Evolutionary conservation across 35 echinoderm and acorn worm genomes (phyloP).

Genomic region (Anneissia japonica): DNA sequence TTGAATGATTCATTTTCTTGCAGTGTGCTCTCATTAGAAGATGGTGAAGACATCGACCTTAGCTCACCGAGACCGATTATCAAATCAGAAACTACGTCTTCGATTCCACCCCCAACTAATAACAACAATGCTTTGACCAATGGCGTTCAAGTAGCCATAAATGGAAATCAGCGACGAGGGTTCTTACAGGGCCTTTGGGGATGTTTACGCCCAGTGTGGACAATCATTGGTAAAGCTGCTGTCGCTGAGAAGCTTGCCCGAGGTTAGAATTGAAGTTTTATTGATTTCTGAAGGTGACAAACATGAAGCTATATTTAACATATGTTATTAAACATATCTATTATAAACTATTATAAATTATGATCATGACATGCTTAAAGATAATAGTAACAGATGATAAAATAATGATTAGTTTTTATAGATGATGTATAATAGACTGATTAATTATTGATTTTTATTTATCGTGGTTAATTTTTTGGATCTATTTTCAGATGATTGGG

Average conservation of each 20-base stretch:
- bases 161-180: constrained; percentile 62
- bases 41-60: constrained; percentile 79
- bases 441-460: not conserved
- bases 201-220: constrained; percentile 83
- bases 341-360: too few species aligned
- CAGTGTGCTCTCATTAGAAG: constrained; percentile 81
- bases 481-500: constrained; percentile 91
- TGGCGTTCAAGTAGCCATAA: not conserved
- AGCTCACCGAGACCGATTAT: constrained; percentile 57
- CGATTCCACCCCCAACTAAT: constrained; percentile 15
- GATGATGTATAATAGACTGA: too few species aligned
- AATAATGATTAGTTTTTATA: too few species aligned
- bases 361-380: too few species aligned
- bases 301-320: not conserved
- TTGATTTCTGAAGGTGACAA: not conserved
- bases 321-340: not conserved
- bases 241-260: constrained; percentile 67
- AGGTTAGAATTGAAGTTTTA: constrained; percentile 1
- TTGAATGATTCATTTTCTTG: not conserved
- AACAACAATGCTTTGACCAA: constrained; percentile 35
- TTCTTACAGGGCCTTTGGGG: constrained; percentile 88
- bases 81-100: constrained; percentile 56
- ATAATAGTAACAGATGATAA: too few species aligned
- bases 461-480: not conserved
- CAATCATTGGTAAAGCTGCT: constrained; percentile 79